Evolutionary conservation across 2,113 vertebrate genomes (phyloP).

Genomic region (Aramus guarauna): DNA sequence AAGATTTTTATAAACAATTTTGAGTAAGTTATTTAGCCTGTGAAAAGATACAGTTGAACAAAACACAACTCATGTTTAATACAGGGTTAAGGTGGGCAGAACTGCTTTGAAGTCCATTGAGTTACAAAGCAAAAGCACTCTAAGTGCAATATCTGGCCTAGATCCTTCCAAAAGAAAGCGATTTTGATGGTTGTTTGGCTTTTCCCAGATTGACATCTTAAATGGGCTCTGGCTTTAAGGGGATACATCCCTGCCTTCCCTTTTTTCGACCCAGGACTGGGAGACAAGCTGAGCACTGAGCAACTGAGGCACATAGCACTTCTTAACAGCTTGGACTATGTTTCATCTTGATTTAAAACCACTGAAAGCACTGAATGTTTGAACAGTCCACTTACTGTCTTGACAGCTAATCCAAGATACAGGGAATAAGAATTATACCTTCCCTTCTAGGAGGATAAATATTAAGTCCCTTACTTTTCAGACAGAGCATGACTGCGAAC

Average conservation of each 20-base stretch:
- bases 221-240: background rate
- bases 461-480: background rate
- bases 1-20: background rate
- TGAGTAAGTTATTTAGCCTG: background rate
- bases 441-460: background rate
- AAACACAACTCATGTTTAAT: background rate
- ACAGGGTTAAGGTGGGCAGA: background rate
- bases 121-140: background rate
- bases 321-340: background rate
- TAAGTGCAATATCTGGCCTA: background rate
- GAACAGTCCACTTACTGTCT: background rate
- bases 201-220: background rate
- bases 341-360: background rate
- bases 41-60: background rate
- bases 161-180: background rate
- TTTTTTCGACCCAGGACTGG: background rate
- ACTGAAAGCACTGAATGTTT: background rate
- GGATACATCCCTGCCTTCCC: background rate
- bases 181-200: background rate
- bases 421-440: background rate
- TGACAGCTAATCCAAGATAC: background rate
- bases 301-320: background rate
- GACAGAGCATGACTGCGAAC: background rate
- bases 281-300: background rate
- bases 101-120: background rate